Base-by-base conservation (phyloP, 2,888 invertebrate genomes). In the Rhingia campestris region DNA sequence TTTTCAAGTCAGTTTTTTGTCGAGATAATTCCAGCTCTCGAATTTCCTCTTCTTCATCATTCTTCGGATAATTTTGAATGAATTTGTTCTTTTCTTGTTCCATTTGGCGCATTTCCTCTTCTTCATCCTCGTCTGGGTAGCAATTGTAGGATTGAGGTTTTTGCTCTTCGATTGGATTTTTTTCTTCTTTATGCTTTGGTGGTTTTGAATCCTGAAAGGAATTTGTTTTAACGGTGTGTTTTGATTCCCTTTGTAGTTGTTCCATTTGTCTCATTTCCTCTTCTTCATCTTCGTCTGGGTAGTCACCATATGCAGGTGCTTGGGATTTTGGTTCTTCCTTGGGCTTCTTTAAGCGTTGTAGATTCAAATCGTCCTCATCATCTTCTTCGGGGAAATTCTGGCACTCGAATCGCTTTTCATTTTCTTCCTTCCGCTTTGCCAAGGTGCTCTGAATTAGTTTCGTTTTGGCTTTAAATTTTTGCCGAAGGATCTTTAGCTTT, bases 381-480 rank as follows among this genome's bases (percentile, higher is more conserved):
- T 80, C 74, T 0, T 81, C 69, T 14, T 81, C 75, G 4, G 54
- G n/a, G 33, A 53, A 61, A 39, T 51, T 49, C 39, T 76, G 76
- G 2, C 56, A 59, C 41, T 87, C 79, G 3, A 73, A 80, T n/a
- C 86, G 69, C 6, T 49, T 67, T 72, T 86, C 70, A 3, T 75
- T 59, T 30, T 85, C 81, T 77, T 86, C 58, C 14, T 76, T 80
- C 0, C 82, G 67, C 63, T 86, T 89, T 63, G 89, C 88, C 67
- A 90, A 75, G 69, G 88, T 87, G 66, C 87, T 88, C 82, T 91
- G 88, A 0, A 92, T 90, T 6, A 92, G 87, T 87, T 92, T 92
- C 12, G 92, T 91, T 86, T 92, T 92, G 47, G 92, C 92, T 89
- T 93, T 94, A 4, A 95, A 91, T 88, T 94, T 94, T 86, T 92